A percentile compares a stretch with the other conserved stretches of the same genome.
Evolutionary conservation across 2,797 vertebrate species (phyloP).

Genomic region (Thunnus albacares): DNA sequence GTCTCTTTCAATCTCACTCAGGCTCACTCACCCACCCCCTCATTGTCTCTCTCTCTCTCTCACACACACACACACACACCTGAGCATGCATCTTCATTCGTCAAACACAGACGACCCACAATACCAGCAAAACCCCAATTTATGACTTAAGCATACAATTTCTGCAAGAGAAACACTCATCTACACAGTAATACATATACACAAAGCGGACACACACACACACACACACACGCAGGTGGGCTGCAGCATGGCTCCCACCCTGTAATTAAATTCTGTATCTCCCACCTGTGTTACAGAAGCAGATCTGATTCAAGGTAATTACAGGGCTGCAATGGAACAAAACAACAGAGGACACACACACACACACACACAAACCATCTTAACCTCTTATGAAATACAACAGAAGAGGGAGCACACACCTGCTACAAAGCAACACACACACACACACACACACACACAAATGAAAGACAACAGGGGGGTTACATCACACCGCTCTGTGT

Average conservation of each 20-base stretch:
- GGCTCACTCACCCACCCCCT: constrained; percentile 2
- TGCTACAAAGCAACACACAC: not conserved
- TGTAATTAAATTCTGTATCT: constrained; percentile 78
- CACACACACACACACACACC: constrained; percentile 9
- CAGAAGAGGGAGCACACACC: constrained; percentile 19
- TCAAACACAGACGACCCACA: not conserved
- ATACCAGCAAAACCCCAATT: not conserved
- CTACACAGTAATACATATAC: not conserved
- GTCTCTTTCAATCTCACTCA: constrained; percentile 51
- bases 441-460: constrained; percentile 13
- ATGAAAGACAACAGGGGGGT: constrained; percentile 30
- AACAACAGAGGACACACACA: constrained; percentile 45
- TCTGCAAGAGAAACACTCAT: constrained; percentile 5
- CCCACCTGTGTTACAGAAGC: constrained; percentile 77
- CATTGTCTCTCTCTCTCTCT: not conserved
- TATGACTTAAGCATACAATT: constrained; percentile 8
- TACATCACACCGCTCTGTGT: constrained; percentile 24
- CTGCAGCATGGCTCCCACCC: constrained; percentile 54
- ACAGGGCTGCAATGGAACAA: constrained; percentile 70
- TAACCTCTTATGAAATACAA: constrained; percentile 17
- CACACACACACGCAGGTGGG: constrained; percentile 57
- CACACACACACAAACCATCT: constrained; percentile 23
- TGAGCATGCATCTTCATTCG: not conserved
- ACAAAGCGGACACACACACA: constrained; percentile 35
- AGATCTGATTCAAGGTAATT: constrained; percentile 75